Evolutionary conservation across 2,113 vertebrate genomes (phyloP).

Genomic region (Jaculus jaculus): DNA sequence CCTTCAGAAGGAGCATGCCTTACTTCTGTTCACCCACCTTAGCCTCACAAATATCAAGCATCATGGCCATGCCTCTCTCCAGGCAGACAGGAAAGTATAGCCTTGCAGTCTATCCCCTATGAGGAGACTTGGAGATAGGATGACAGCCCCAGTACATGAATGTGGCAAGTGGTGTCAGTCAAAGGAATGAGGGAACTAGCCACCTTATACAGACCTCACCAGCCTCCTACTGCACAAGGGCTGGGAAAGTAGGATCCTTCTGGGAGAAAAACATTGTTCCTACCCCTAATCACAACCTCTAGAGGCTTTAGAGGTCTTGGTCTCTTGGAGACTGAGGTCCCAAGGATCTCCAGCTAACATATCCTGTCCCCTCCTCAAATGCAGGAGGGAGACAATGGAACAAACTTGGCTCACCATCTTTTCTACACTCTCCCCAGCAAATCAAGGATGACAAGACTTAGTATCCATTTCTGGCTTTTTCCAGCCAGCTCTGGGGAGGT

Average conservation of each 20-base stretch:
- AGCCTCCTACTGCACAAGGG: background rate
- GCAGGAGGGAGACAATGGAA: too few relatives aligned
- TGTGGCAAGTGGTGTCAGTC: background rate
- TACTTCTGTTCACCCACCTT: background rate
- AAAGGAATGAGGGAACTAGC: background rate
- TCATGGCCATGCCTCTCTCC: background rate
- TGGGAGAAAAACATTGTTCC: background rate
- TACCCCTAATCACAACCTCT: background rate
- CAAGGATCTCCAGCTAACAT: background rate
- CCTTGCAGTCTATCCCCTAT: accelerated
- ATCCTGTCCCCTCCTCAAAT: background rate
- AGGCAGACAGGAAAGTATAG: background rate
- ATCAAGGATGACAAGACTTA: background rate
- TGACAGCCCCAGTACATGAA: accelerated
- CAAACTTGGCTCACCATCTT: background rate
- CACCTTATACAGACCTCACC: background rate
- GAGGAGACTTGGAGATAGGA: background rate
- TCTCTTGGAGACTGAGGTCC: background rate
- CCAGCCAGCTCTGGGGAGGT: background rate
- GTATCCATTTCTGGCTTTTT: background rate
- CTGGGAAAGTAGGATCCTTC: background rate
- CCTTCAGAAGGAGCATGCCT: background rate
- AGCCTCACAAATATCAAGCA: background rate
- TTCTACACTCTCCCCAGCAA: background rate
- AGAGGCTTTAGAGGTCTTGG: background rate